phyloP scores from a whole-genome alignment of 1,140 invertebrate genomes.

The Homalodisca vitripennis region DNA sequence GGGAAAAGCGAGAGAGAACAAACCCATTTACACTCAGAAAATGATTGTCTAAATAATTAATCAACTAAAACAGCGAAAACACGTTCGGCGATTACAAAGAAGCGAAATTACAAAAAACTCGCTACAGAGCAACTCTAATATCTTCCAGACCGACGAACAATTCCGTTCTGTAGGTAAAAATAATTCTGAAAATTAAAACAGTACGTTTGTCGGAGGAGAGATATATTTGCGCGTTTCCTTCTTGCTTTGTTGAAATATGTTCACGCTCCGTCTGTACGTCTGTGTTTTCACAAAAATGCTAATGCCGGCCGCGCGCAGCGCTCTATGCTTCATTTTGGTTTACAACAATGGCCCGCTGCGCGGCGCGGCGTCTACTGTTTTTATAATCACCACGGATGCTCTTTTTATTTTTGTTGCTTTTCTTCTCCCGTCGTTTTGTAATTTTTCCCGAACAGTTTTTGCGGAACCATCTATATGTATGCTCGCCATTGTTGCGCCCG shows the following conservation, averaged over 20 bases:
- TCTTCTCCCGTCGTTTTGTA: slow-evolving; percentile 26
- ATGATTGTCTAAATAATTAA: slow-evolving; percentile 26
- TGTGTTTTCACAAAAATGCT: slow-evolving; percentile 28
- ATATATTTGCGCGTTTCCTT: slow-evolving; percentile 11
- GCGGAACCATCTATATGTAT: slow-evolving; percentile 10
- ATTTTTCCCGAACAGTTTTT: slow-evolving; percentile 27
- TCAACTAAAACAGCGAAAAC: slow-evolving; percentile 26
- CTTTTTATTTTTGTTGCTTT: slow-evolving; percentile 27
- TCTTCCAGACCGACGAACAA: slow-evolving; percentile 16
- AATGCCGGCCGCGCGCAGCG: not conserved
- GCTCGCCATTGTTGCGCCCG: slow-evolving; percentile 15
- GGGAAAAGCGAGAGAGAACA: not conserved
- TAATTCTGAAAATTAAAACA: slow-evolving; percentile 29
- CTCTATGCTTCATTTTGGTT: slow-evolving; percentile 24
- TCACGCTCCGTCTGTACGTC: slow-evolving; percentile 12
- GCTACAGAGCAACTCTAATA: slow-evolving; percentile 17
- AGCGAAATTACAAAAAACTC: slow-evolving; percentile 24
- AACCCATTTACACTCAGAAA: not conserved
- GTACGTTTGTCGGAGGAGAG: slow-evolving; percentile 18
- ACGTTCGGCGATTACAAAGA: slow-evolving; percentile 24
- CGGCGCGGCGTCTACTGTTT: slow-evolving; percentile 18
- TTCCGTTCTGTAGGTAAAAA: slow-evolving; percentile 24
- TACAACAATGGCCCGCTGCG: slow-evolving; percentile 16
- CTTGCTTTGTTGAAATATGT: slow-evolving; percentile 4
- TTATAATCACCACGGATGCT: slow-evolving; percentile 27